Percentiles rank a stretch among this genome's conserved stretches.
Evolutionary conservation across 2,797 vertebrate species (phyloP).

Genomic region (Smutsia temminckii): DNA sequence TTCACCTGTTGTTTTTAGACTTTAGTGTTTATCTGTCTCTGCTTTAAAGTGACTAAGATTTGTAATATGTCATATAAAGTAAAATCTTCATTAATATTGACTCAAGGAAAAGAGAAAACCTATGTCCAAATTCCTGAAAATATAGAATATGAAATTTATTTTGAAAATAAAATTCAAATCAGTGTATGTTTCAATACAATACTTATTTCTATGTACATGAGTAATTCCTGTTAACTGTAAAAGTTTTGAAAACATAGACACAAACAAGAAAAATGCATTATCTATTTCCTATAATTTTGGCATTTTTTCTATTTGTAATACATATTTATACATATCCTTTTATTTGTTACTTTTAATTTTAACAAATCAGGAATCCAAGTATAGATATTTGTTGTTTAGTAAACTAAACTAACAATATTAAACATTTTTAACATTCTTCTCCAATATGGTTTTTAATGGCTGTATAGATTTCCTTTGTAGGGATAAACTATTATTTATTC

Average conservation of each 20-base stretch:
- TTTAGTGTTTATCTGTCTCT: background rate
- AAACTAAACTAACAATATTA: background rate
- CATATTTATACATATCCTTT: background rate
- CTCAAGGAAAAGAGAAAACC: background rate
- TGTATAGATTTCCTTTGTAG: background rate
- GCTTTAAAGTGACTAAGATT: background rate
- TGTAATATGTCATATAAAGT: background rate
- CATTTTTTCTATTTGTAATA: background rate
- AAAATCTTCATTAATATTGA: background rate
- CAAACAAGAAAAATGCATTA: background rate
- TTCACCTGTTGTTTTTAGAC: background rate
- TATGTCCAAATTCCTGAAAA: background rate
- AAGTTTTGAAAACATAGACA: background rate
- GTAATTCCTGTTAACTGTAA: background rate
- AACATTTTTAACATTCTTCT: background rate
- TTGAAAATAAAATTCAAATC: slow-evolving; percentile 8
- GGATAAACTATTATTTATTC: background rate
- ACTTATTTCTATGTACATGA: background rate
- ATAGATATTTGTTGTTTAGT: background rate
- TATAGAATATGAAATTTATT: background rate
- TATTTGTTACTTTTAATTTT: background rate
- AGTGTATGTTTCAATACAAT: background rate
- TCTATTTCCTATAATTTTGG: background rate
- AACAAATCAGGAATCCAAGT: background rate
- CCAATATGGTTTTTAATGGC: background rate